Percentiles rank a stretch among this genome's conserved stretches.
Evolutionary conservation across 2,888 invertebrate genomes (phyloP).

Genomic region (Cataglyphis cursor): DNA sequence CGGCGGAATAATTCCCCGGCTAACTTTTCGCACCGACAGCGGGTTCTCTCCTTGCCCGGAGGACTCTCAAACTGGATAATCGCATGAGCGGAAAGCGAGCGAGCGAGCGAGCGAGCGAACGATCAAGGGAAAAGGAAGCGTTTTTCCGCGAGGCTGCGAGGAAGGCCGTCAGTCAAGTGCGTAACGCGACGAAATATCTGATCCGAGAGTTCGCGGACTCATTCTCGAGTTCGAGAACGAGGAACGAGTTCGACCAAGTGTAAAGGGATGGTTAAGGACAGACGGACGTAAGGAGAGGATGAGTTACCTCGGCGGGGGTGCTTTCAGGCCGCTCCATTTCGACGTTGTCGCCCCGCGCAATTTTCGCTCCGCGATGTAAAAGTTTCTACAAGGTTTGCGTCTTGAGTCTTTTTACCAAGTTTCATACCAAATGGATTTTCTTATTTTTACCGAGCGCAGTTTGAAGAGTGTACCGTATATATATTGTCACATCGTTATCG

Average conservation of each 20-base stretch:
- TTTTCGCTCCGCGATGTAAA: slow-evolving; percentile 74
- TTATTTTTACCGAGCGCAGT: slow-evolving; percentile 24
- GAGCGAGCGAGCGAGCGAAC: slow-evolving; percentile 43
- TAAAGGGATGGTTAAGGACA: slow-evolving; percentile 74
- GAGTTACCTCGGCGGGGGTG: slow-evolving; percentile 66
- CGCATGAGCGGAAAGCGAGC: slow-evolving; percentile 52
- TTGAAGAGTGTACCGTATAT: neutral
- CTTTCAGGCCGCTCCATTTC: slow-evolving; percentile 50
- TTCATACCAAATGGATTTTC: slow-evolving; percentile 73
- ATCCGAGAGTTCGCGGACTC: slow-evolving; percentile 73
- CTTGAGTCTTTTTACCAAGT: slow-evolving; percentile 69
- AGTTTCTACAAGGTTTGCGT: slow-evolving; percentile 80
- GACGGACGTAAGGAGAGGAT: slow-evolving; percentile 67
- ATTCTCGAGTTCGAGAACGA: slow-evolving; percentile 69
- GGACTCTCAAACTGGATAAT: slow-evolving; percentile 65
- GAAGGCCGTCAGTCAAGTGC: slow-evolving; percentile 66
- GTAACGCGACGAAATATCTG: slow-evolving; percentile 74
- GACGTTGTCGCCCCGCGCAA: slow-evolving; percentile 64
- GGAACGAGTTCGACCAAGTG: slow-evolving; percentile 68
- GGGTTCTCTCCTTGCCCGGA: slow-evolving; percentile 55
- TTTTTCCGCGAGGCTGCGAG: slow-evolving; percentile 51
- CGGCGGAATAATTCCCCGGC: slow-evolving; percentile 46
- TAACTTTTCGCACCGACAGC: slow-evolving; percentile 41
- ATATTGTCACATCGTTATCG: neutral
- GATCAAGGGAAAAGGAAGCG: slow-evolving; percentile 54